Base-by-base conservation (phyloP, 2,888 invertebrate species). In the Apocheima hispidaria region DNA sequence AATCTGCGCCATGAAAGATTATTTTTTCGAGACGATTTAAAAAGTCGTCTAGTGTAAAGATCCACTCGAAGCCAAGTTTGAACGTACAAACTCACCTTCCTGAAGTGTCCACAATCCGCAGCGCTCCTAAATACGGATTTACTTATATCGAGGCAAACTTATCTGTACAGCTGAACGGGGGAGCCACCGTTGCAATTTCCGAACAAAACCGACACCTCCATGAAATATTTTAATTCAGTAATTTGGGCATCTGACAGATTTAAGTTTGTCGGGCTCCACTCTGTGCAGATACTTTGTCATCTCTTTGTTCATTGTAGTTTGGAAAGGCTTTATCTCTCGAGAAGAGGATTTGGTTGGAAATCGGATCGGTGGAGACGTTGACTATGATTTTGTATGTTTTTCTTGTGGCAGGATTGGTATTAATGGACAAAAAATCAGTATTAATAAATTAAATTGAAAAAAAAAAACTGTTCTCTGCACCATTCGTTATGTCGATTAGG, bases 61-160 rank as follows among this genome's bases (percentile, higher is more conserved):
- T 20, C 52, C 66, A 73, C 75, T 77, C 56, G 67, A 71, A 72
- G 64, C 63, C 69, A 70, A 71, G 73, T 69, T 68, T 70, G 68
- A 68, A 63, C 56, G 66, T 54, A 69, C 75, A 70, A 80, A 79
- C 81, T 83, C 78, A 79, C 79, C 81, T 77, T 77, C 76, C 78
- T 84, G 81, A 78, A 89, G 88, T 86, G 84, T 77, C 82, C 75
- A 73, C 78, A 80, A 78, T 78, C 79, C 75, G 74, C 81, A 78
- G 71, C 72, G 75, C 77, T 75, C 73, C 73, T 72, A 84, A 90
- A 90, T 91, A 88, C 87, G 90, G 90, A 88, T 88, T 90, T 87
- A 86, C 83, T 88, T 85, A 46, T 30, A 46, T 18, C 30, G 6
- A 33, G 3, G 33, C 46, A 12, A 30, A 12, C 46, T 18, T 30